Conservation (phyloP, 2,113 vertebrate species). For the Saccopteryx leptura region DNA sequence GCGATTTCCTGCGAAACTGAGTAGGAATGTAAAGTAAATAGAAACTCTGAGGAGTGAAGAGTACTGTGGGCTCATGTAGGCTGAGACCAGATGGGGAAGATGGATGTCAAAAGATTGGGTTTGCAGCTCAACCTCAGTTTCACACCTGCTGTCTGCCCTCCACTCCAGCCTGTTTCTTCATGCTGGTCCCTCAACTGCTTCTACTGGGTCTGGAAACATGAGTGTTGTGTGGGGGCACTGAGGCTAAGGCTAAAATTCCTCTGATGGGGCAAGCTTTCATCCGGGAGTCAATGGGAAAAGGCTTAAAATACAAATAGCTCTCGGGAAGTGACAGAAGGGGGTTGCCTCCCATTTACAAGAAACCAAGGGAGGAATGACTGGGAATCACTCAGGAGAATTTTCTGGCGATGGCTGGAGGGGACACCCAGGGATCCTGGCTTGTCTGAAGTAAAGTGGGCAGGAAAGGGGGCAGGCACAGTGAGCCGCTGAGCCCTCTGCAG, state of each 20-base stretch:
- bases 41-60: neutral
- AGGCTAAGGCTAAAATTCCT: neutral
- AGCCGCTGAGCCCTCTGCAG: neutral
- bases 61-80: neutral
- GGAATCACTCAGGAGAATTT: neutral
- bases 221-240: neutral
- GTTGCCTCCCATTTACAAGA: neutral
- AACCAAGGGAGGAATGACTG: neutral
- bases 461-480: too few relatives aligned
- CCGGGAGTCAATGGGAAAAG: neutral
- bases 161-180: neutral
- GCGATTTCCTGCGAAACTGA: constrained; percentile 2
- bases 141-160: neutral
- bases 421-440: neutral
- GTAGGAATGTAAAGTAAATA: neutral
- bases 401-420: neutral
- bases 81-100: neutral
- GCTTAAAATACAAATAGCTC: constrained; percentile 15
- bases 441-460: neutral
- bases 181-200: neutral
- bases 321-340: neutral
- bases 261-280: neutral
- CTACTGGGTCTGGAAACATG: neutral
- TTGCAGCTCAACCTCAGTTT: neutral
- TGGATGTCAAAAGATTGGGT: neutral